phyloP scores from a whole-genome alignment of 2,888 invertebrate genomes.

The Dermolepida albohirtum region DNA sequence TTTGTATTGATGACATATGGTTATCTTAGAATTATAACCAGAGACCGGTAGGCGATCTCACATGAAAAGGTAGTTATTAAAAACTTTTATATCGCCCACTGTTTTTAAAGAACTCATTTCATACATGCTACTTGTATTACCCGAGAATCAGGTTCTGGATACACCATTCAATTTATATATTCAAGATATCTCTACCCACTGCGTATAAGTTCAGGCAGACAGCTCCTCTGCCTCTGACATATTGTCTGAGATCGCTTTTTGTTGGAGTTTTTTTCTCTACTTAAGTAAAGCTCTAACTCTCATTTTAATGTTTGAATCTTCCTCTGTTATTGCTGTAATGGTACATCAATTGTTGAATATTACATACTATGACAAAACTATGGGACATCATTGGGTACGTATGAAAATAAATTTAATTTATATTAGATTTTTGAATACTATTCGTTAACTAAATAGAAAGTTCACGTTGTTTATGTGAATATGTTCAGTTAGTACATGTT shows the following conservation, averaged over 20 bases:
- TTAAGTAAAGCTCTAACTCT: conserved; percentile 1
- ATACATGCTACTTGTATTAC: conserved; percentile 64
- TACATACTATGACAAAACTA: no score
- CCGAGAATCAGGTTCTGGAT: conserved; percentile 61
- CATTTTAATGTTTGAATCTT: neutral
- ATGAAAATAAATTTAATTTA: no score
- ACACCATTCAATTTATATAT: conserved; percentile 57
- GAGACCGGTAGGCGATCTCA: conserved; percentile 59
- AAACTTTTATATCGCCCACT: conserved; percentile 62
- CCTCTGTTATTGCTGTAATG: no score
- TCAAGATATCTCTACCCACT: conserved; percentile 52
- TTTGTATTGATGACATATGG: conserved; percentile 57
- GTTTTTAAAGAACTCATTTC: conserved; percentile 63
- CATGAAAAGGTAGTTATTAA: conserved; percentile 62
- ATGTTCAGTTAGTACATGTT: no score
- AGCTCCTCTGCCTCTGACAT: conserved; percentile 50
- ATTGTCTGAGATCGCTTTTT: conserved; percentile 48
- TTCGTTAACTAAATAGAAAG: no score
- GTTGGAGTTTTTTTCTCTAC: conserved; percentile 25
- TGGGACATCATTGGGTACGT: no score
- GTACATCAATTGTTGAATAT: no score
- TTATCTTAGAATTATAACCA: conserved; percentile 58
- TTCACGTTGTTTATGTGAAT: no score
- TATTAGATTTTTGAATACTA: no score
- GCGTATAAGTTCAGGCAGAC: conserved; percentile 48